Conservation (phyloP, 2,113 vertebrate genomes). For the Pseudorectes ferrugineus region DNA sequence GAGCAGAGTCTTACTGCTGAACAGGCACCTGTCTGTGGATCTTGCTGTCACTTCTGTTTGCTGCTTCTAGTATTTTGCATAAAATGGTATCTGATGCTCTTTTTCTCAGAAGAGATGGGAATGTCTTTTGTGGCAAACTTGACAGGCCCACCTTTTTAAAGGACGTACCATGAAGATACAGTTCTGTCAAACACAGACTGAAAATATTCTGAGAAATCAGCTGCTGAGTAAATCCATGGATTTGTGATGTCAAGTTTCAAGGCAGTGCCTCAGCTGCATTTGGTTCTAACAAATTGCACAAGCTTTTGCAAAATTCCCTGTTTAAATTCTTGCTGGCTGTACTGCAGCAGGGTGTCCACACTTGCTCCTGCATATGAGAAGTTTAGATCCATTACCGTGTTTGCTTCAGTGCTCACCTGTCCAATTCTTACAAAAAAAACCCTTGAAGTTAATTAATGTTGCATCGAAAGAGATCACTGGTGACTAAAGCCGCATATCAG, state of each 20-base stretch:
- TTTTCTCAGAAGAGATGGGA: background rate
- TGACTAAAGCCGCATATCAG: background rate
- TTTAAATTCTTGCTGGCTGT: background rate
- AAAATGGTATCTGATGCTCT: background rate
- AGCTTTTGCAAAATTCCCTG: background rate
- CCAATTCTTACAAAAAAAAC: background rate
- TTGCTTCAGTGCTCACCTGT: background rate
- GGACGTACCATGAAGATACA: background rate
- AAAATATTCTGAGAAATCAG: background rate
- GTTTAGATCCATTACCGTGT: background rate
- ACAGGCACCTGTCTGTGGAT: background rate
- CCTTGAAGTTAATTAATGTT: constrained; percentile 16
- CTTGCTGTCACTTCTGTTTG: background rate
- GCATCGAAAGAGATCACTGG: background rate
- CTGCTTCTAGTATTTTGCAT: background rate
- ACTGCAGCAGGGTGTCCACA: background rate
- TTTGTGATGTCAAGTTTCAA: background rate
- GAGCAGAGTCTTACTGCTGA: background rate
- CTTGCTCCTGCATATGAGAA: background rate
- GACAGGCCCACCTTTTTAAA: background rate
- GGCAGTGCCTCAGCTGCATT: background rate
- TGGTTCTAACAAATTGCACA: background rate
- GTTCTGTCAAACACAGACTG: background rate
- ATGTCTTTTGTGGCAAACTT: background rate
- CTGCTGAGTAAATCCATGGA: background rate